Base-by-base conservation (phyloP, 2,888 invertebrate species). In the Mongoloraphidia duomilia region DNA sequence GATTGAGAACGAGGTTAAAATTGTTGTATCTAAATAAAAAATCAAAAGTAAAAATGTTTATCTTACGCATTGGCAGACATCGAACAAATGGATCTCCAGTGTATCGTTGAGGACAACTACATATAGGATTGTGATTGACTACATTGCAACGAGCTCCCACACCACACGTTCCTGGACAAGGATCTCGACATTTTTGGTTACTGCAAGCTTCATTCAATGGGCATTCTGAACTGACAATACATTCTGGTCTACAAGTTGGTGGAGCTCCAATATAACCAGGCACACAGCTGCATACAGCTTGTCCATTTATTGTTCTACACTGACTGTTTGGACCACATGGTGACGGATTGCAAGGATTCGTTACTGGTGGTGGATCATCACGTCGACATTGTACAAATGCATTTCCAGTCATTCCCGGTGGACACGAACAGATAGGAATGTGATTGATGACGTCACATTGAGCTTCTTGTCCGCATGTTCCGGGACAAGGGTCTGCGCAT, bases 381-480 rank as follows among this genome's bases (percentile, higher is more conserved):
- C 74, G 72, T 52, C 68, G 71, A 59, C 85, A 85, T 54, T 75
- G 70, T 50, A 82, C 70, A 66, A 84, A 77, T 41, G 86, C 82
- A 65, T 85, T 82, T 58, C 87, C 88, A 35, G 75, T 70, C 62
- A 75, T 81, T 59, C 76, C 79, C 34, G 68, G 64, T n/a, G 80
- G 78, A 63, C 88, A 89, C 41, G 75, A 76, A 59, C 89, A 89
- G 58, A 79, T 78, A 9, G 88, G 83, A 62, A 83, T 77, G 60
- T 89, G 88, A 60, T 82, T 83, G 37, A 81, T 72, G 3, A 83
- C 83, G 57, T 79, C 71, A 63, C 89, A 89, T 49, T 78, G 62
- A 1, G 88, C 85, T 60, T 79, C 78, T 53, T 71, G 68, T 12
- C 85, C 88, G 63, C 89, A 89, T n/a, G 80, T 80, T 54, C 80